Evolutionary conservation across 1,140 invertebrate genomes (phyloP).

Genomic region (Meloidogyne hapla): DNA sequence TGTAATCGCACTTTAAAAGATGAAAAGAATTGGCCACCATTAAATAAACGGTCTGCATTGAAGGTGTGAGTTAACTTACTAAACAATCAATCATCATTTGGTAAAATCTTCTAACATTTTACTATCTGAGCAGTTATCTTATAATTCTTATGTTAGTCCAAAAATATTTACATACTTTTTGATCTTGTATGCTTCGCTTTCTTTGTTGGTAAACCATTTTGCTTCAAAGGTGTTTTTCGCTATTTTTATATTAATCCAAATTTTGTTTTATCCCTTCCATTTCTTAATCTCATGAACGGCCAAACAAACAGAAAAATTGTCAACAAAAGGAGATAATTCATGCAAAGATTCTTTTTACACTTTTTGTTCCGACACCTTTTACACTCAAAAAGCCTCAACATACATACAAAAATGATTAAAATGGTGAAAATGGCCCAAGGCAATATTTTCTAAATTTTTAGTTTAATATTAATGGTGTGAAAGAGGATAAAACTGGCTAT

Average conservation of each 20-base stretch:
- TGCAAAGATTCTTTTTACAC: background rate
- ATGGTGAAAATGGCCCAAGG: background rate
- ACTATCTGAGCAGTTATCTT: background rate
- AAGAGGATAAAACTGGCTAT: background rate
- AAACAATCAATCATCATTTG: background rate
- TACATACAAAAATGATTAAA: background rate
- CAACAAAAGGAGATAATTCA: background rate
- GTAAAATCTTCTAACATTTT: background rate
- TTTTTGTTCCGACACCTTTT: background rate
- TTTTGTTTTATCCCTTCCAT: background rate
- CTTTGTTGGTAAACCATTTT: background rate
- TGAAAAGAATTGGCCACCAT: background rate
- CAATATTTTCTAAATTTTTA: background rate
- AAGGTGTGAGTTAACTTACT: background rate
- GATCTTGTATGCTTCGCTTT: background rate
- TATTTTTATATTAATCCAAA: background rate
- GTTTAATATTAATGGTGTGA: background rate
- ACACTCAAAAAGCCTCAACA: background rate
- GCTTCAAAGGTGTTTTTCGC: background rate
- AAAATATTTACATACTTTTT: background rate
- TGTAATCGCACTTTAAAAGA: background rate
- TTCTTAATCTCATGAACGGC: background rate
- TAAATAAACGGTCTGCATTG: background rate
- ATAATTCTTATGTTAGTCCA: background rate
- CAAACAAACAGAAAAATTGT: constrained; percentile 6